Evolutionary conservation across 2,888 invertebrate species (phyloP), one percentile per base, ranked within the genome.

Genomic region (Macrosoma leucophasiata): DNA sequence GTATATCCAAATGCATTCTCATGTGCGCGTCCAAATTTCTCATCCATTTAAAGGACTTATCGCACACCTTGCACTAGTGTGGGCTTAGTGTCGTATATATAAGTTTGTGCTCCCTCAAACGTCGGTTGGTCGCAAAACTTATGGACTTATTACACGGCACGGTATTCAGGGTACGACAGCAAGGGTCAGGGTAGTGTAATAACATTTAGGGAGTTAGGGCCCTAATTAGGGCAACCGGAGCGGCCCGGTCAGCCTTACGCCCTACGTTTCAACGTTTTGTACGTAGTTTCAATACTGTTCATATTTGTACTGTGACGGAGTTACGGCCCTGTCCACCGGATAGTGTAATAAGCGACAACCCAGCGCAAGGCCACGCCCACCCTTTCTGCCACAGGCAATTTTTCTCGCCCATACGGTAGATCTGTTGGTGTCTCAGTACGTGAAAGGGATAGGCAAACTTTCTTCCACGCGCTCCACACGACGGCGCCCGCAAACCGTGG

Each of bases 401-500:
- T 19, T 43, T 60, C 28, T 62, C 68, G 1, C 53, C 56, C 66
- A 67, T 62, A 15, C 67, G 68, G 4, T 41, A 23, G 0, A 33
- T 34, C 42, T 55, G 61, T 29, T 65, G 66, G 13, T 64, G 65
- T 1, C 43, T 32, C 19, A 62, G 18, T 3, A 63, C 52, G 21
- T 47, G 45, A 28, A 35, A 42, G 0, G 55, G 57, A 22, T 42
- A 62, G 1, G 52, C 38, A 38, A 63, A 67, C 19, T 62, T 67
- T 32, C 55, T 62, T 3, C 58, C 62, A 36, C 67, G 67, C 1
- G 58, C 60, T 2, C 50, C 47, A 29, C 67, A 67, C 0, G 43
- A 50, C 0, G 67, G 67, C 0, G 55, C 49, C 2, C 54, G 55
- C 2, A 65, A 48, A 0, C 56, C 57, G 28, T 67, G 67, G 3